Conservation (phyloP, 37 sponge, comb jelly and placozoan species). For the Petrosia ficiformis region DNA sequence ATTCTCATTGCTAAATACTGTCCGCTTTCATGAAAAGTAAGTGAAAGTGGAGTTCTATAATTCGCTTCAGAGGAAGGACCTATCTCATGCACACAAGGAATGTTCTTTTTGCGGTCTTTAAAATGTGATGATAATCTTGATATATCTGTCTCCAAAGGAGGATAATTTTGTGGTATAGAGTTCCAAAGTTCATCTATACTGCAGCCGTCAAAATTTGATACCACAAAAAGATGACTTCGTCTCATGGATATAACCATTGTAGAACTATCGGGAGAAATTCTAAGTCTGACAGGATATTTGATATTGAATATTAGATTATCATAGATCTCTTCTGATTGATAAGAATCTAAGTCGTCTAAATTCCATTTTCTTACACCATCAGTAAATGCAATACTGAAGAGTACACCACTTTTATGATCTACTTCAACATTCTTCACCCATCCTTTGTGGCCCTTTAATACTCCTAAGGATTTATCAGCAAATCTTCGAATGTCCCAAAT, state of each 20-base stretch:
- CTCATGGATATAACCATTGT: constrained; percentile 50
- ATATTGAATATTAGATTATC: constrained; percentile 32
- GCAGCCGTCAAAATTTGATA: constrained; percentile 46
- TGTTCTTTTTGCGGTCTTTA: background rate
- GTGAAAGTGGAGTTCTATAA: background rate
- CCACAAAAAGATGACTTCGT: constrained; percentile 14
- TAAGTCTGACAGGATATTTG: constrained; percentile 32
- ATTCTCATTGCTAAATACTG: background rate
- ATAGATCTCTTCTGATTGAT: background rate
- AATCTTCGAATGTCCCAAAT: constrained; percentile 58
- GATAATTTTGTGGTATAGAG: background rate
- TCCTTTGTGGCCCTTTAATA: constrained; percentile 34
- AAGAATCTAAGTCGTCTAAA: constrained; percentile 8
- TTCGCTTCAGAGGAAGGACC: background rate
- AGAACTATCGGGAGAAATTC: constrained; percentile 49
- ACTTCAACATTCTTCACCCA: constrained; percentile 76
- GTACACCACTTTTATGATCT: constrained; percentile 5
- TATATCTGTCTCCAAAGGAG: background rate
- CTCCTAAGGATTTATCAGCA: background rate
- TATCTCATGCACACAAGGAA: constrained; percentile 9
- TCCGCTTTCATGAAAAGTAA: background rate
- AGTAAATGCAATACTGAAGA: constrained; percentile 52
- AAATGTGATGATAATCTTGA: background rate
- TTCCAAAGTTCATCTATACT: background rate
- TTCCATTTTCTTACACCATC: constrained; percentile 60